Evolutionary conservation across 1,140 invertebrate genomes (phyloP).

Genomic region (Papilio xuthus): DNA sequence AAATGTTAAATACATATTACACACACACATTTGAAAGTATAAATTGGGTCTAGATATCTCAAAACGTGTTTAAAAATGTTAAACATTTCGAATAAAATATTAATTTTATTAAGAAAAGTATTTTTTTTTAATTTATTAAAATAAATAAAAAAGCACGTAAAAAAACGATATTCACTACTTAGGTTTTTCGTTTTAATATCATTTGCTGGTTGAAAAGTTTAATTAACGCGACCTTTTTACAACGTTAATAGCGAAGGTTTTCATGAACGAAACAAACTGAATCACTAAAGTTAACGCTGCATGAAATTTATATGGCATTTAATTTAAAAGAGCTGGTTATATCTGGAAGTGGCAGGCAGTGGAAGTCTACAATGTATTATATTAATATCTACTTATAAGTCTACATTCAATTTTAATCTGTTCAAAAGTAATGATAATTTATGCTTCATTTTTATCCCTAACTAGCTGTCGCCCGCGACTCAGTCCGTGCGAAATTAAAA

Average conservation of each 20-base stretch:
- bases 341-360: not conserved
- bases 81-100: too few relatives aligned
- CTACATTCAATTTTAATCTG: not conserved
- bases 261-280: not conserved
- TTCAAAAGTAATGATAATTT: not conserved
- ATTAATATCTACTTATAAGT: not conserved
- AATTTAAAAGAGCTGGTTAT: conserved; percentile 7
- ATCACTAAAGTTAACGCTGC: conserved; percentile 12
- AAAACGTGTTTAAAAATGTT: too few relatives aligned
- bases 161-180: not conserved
- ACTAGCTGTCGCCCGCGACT: too few relatives aligned
- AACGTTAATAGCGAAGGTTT: conserved; percentile 9
- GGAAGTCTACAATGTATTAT: not conserved
- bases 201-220: conserved; percentile 21
- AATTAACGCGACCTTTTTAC: conserved; percentile 17
- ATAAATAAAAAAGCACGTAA: not conserved
- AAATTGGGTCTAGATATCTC: too few relatives aligned
- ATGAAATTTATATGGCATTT: conserved; percentile 16
- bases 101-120: too few relatives aligned
- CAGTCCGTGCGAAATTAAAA: too few relatives aligned
- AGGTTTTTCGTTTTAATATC: not conserved
- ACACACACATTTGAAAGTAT: too few relatives aligned
- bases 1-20: too few relatives aligned
- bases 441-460: not conserved
- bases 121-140: too few relatives aligned